Evolutionary conservation across 2,888 invertebrate genomes (phyloP), one percentile per base, ranked within the genome.

Genomic region (Dolichopus griseipennis): DNA sequence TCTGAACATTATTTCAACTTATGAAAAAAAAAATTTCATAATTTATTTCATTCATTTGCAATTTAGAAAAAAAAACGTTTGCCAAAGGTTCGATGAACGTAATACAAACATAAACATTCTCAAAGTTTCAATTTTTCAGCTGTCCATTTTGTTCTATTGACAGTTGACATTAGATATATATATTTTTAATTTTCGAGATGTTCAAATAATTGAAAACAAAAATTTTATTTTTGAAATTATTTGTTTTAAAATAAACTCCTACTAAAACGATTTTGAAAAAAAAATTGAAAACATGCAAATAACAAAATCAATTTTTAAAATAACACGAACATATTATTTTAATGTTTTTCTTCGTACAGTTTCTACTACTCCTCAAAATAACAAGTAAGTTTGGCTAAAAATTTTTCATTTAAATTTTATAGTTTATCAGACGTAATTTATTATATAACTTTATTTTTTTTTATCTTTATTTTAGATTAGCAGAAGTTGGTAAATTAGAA

Each of bases 401-500:
- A 52, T 1, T 37, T 37, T 52, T 52, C 5, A 27, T 27, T n/a
- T 12, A 15, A 43, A 18, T 52, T 37, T 66, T n/a, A n/a, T 27
- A 27, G 27, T 27, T 27, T 27, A 34, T 64, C 64, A 7, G 22
- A 67, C 33, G 27, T 33, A 34, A 61, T 27, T 64, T 43, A 18
- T 65, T 65, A 67, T 74, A 52, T 52, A 52, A 52, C n/a, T 66
- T 68, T 64, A 67, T 74, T 64, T 64, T 68, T 65, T 64, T 68
- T 65, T 65, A 77, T 78, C 63, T 20, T 8, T 65, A 33, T 67
- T 70, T 65, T 74, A 97, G 96, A 84, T 86, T 97, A 76, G 92
- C 94, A 21, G 97, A 97, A 84, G 96, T 97, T 72, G 97, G 97
- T 20, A 90, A 92, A 78, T 84, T 97, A 75, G 93, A 95, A 82